Conservation (phyloP, 2,113 vertebrate species). For the Vimba vimba region DNA sequence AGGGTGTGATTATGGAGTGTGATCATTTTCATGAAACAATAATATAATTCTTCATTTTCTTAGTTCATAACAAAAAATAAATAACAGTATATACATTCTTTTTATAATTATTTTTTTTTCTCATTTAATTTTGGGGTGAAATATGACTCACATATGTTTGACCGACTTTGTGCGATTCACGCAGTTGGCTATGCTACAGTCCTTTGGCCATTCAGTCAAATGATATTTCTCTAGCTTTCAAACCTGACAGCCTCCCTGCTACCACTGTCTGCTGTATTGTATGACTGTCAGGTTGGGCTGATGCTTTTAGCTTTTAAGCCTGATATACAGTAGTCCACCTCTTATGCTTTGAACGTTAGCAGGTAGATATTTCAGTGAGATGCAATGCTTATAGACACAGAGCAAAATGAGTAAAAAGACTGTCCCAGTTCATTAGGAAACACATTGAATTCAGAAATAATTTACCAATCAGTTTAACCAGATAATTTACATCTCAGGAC, state of each 20-base stretch:
- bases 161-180: neutral
- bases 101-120: too few species aligned
- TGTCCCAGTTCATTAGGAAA: neutral
- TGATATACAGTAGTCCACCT: neutral
- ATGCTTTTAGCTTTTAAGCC: constrained; percentile 23
- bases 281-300: constrained; percentile 38
- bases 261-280: constrained; percentile 23
- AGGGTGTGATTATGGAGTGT: neutral
- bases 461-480: neutral
- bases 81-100: too few species aligned
- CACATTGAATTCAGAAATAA: neutral
- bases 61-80: neutral
- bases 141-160: neutral
- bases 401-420: neutral
- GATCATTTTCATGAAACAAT: neutral
- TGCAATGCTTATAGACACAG: neutral
- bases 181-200: constrained; percentile 10
- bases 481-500: neutral
- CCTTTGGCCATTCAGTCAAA: constrained; percentile 26
- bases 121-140: neutral
- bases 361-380: constrained; percentile 9
- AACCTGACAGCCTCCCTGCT: neutral
- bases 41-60: neutral
- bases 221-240: constrained; percentile 24
- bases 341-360: constrained; percentile 41